Base-by-base conservation (phyloP, 1,140 invertebrate genomes). In the Trachelipus rathkii region DNA sequence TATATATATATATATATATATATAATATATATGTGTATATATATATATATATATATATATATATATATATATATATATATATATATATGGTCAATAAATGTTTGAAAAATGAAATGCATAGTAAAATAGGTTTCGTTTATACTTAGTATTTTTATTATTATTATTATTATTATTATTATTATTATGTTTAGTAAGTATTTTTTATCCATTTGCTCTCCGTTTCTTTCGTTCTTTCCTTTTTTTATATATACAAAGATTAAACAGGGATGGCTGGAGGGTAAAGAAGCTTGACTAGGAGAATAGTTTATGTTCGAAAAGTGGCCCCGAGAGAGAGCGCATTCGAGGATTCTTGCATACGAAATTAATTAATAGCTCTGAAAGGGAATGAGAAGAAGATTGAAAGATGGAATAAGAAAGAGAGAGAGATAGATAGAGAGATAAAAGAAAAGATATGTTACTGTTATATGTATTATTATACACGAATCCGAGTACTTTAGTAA, bases 41-140 rank as follows among this genome's bases (percentile, higher is more conserved):
- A 60, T n/a, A 60, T 60, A 15, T 60, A 60, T n/a, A 21, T 21
- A 60, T 21, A 60, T 60, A 60, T 60, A 60, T 60, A 60, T 60
- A n/a, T 60, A 60, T 60, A 60, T 21, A 21, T n/a, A 60, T 60
- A 60, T n/a, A 60, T 60, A 60, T 33, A 33, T 33, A 33, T 33
- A 33, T 33, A 33, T 33, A 3, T 33, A 6, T 33, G 6, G 33
- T 33, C 6, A 33, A 33, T 6, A 33, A 6, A 33, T 3, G 33
- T 33, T 33, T 33, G 1, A 6, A 33, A 33, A 33, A 33, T 33
- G 33, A 33, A 33, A 3, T 33, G 6, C 33, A 33, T 33, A 33
- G 6, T 6, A 33, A 33, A 33, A 33, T 1, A 33, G 33, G 33
- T 33, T 33, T 33, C 1, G 33, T 33, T 33, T 33, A 33, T 33